Evolutionary conservation across 2,113 vertebrate genomes (phyloP).

Genomic region (Myotis lucifugus): DNA sequence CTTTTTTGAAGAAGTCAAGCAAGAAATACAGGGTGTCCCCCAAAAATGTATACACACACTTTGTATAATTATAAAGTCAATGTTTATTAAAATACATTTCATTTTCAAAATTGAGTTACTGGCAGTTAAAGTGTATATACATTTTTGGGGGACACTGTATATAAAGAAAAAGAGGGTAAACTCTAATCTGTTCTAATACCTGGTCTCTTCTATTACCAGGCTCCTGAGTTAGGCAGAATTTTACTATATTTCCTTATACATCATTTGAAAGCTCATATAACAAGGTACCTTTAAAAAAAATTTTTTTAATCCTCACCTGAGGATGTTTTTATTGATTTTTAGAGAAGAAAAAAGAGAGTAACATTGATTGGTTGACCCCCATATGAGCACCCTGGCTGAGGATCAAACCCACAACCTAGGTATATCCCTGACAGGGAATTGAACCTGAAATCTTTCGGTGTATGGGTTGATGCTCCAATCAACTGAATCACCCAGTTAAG

Average conservation of each 20-base stretch:
- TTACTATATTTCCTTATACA: background rate
- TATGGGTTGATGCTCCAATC: background rate
- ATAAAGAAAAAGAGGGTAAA: background rate
- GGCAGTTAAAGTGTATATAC: too few relatives aligned
- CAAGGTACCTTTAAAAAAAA: too few relatives aligned
- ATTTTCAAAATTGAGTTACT: too few relatives aligned
- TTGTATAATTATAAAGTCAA: too few relatives aligned
- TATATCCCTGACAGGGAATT: background rate
- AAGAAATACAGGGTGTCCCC: background rate
- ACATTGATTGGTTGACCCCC: background rate
- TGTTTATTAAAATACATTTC: too few relatives aligned
- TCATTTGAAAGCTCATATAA: slow-evolving; percentile 39
- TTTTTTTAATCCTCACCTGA: background rate
- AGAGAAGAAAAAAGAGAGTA: background rate
- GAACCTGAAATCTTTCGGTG: background rate
- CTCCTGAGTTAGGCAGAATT: slow-evolving; percentile 29
- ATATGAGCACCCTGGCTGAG: background rate
- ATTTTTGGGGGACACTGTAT: background rate
- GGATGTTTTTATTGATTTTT: background rate
- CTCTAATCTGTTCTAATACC: background rate
- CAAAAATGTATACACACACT: too few relatives aligned
- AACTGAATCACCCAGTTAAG: background rate
- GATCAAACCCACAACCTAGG: background rate
- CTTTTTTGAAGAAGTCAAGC: background rate
- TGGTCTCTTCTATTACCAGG: background rate